Conservation (phyloP, 37 sponge, comb jelly and placozoan species). For the Bolinopsis microptera region DNA sequence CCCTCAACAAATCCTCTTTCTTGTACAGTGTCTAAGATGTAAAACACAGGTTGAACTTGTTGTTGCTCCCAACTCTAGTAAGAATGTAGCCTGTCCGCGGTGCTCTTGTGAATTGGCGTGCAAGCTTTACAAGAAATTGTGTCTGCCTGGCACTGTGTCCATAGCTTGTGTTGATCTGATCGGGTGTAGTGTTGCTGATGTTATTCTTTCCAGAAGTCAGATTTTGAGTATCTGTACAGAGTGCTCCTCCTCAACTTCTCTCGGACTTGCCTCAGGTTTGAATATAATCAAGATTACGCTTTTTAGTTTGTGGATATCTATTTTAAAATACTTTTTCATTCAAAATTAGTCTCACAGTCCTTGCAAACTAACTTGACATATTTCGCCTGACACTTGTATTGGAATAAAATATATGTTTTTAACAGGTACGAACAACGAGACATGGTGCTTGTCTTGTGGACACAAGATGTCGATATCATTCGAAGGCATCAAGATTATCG, state of each 20-base stretch:
- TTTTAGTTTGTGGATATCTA: too few species aligned
- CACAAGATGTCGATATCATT: constrained; percentile 23
- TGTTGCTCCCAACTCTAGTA: neutral
- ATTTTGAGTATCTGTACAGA: constrained; percentile 26
- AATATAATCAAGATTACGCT: too few species aligned
- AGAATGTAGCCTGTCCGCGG: neutral
- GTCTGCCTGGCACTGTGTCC: neutral
- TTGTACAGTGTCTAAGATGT: constrained; percentile 35
- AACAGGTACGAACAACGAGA: constrained; percentile 1
- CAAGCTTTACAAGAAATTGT: constrained; percentile 59
- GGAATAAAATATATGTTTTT: too few species aligned
- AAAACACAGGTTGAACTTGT: neutral
- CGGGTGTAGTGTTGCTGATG: constrained; percentile 40
- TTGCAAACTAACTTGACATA: neutral
- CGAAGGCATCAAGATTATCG: neutral
- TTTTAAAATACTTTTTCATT: too few species aligned
- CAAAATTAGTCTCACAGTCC: too few species aligned
- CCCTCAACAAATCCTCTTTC: constrained; percentile 7
- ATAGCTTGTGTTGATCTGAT: constrained; percentile 55
- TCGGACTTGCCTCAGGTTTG: constrained; percentile 12
- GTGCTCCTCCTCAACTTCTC: constrained; percentile 13
- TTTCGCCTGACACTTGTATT: neutral
- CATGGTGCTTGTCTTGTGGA: constrained; percentile 51
- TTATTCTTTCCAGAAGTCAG: constrained; percentile 15
- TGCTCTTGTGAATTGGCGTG: constrained; percentile 18